phyloP scores from a whole-genome alignment of 2,888 invertebrate species.

The Heliconius ethilla region DNA sequence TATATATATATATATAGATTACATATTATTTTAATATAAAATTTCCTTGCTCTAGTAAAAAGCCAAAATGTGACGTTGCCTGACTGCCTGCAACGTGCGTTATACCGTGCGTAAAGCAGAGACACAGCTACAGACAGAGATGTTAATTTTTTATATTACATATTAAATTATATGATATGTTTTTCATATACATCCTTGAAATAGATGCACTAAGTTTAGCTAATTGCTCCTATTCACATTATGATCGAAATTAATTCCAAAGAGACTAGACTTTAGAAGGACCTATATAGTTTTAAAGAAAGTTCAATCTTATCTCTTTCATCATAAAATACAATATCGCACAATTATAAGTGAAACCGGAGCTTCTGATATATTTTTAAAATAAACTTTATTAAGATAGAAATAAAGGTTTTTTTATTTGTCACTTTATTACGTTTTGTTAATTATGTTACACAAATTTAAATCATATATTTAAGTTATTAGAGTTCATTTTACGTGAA shows the following conservation, averaged over 20 bases:
- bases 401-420: not conserved
- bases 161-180: not conserved
- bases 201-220: constrained; percentile 30
- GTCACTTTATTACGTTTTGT: not conserved
- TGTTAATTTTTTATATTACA: not conserved
- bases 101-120: not conserved
- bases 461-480: not conserved
- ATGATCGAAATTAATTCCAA: constrained; percentile 35
- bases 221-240: constrained; percentile 29
- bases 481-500: constrained; percentile 12
- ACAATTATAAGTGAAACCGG: not conserved
- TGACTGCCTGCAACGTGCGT: too few species aligned
- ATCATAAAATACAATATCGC: not conserved
- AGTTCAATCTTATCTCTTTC: not conserved
- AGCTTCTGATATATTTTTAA: constrained; percentile 3
- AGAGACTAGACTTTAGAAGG: constrained; percentile 39
- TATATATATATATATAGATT: too few species aligned
- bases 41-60: too few species aligned
- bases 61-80: too few species aligned
- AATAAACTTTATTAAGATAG: not conserved
- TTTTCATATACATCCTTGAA: constrained; percentile 6
- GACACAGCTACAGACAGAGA: too few species aligned
- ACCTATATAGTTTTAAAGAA: constrained; percentile 13
- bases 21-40: too few species aligned
- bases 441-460: constrained; percentile 10